Evolutionary conservation across 2,888 invertebrate genomes (phyloP).

Genomic region (Nemoura dubitans): DNA sequence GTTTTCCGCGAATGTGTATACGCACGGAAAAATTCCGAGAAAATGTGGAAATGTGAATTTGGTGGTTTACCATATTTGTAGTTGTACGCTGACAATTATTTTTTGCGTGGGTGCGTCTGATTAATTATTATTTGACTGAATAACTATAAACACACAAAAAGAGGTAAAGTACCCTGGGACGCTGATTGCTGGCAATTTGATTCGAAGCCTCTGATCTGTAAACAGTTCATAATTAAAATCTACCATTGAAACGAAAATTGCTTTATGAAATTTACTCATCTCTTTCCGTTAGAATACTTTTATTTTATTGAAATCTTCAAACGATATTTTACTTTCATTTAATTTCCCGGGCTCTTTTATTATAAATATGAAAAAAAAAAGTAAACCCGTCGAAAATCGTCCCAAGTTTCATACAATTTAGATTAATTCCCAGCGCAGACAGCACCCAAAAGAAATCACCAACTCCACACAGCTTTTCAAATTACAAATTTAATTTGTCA

Average conservation of each 20-base stretch:
- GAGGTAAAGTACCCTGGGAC: not conserved
- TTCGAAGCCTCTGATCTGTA: not conserved
- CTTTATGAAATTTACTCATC: conserved; percentile 1
- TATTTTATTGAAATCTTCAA: conserved; percentile 2
- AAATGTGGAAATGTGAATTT: not conserved
- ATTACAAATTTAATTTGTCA: conserved; percentile 23
- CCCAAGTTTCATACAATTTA: not conserved
- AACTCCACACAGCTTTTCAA: not conserved
- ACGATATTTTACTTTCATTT: not conserved
- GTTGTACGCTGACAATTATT: not conserved
- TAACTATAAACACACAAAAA: not conserved
- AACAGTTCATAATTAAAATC: not conserved
- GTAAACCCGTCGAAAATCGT: not conserved
- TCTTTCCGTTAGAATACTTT: not conserved
- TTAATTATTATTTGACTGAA: not conserved
- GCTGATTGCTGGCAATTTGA: not conserved
- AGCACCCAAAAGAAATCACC: not conserved
- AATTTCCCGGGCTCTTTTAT: not conserved
- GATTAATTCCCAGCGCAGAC: not conserved
- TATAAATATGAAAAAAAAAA: not conserved
- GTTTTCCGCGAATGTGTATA: not conserved
- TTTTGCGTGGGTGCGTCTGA: not conserved
- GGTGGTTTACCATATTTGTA: not conserved
- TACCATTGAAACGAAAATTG: not conserved
- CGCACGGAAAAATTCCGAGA: not conserved